Evolutionary conservation across 1,140 invertebrate species (phyloP), one percentile per base, ranked within the genome.

Genomic region (Uloborus diversus): DNA sequence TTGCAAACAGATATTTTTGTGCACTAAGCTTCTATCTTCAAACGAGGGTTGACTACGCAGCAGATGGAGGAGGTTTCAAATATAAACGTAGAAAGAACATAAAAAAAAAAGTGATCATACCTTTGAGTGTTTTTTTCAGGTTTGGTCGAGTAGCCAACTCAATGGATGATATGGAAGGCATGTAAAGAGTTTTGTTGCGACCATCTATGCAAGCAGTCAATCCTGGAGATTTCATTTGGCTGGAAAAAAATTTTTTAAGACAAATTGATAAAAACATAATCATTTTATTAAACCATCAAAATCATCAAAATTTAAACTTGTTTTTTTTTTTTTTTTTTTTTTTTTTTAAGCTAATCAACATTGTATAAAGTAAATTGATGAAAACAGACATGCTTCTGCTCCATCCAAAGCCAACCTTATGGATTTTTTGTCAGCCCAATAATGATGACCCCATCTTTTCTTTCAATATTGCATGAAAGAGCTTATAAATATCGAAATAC

Each of bases 151-250:
- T 97, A 84, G 93, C 92, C 79, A 88, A 86, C 87, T 98, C 95
- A 81, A 98, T 96, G 82, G 94, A 95, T 76, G 92, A 90, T 3
- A 98, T 92, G 7, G 91, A 93, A 65, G 93, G 91, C 91, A 98
- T 96, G 83, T 98, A 99, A 5, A 99, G 87, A 1, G 96, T 99
- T 87, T 93, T 94, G 85, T 93, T 93, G 86, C 93, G 95, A 4
- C 94, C 95, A 85, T 92, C 89, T 13, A 94, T 89, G 51, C 88
- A 89, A 20, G 94, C 92, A 2, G 94, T 95, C 20, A 97, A 86
- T 59, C 92, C 93, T 25, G 97, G 96, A 17, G 87, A 86, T 78
- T 88, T 87, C 88, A 89, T 88, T 81, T 89, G 87, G 88, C 90
- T 81, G 20, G 2, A 49, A 20, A 13, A 28, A 1, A 1, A 20